phyloP scores from a whole-genome alignment of 1,140 invertebrate species.

The Hormaphis cornu region DNA sequence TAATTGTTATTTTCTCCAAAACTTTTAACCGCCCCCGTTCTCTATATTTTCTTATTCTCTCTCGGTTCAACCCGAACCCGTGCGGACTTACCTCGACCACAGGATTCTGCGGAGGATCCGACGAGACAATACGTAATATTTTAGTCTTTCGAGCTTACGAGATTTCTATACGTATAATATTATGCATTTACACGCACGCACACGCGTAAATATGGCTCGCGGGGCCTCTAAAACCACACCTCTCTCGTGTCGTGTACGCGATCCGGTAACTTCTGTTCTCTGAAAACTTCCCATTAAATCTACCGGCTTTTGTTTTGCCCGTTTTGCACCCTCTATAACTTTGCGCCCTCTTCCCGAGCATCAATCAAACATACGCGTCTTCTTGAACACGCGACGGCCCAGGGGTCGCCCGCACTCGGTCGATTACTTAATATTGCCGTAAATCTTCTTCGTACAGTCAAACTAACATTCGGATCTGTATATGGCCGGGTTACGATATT shows the following conservation, averaged over 20 bases:
- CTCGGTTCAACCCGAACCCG: neutral
- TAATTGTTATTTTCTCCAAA: constrained; percentile 7
- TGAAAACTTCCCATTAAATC: neutral
- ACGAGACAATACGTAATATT: neutral
- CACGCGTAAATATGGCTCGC: constrained; percentile 11
- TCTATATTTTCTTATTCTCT: neutral
- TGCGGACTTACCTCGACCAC: neutral
- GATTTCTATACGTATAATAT: neutral
- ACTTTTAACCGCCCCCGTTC: neutral
- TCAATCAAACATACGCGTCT: no score
- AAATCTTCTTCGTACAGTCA: no score
- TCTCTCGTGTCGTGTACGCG: neutral
- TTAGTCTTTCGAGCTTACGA: no score
- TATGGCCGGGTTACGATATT: no score
- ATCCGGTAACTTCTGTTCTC: constrained; percentile 21
- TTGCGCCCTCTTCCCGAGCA: no score
- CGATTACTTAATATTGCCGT: no score
- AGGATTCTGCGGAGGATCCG: no score
- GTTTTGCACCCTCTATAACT: no score
- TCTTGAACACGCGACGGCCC: no score
- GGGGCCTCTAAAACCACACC: constrained; percentile 10
- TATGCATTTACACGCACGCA: no score
- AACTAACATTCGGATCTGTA: no score
- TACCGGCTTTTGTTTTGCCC: constrained; percentile 3
- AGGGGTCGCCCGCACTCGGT: no score